phyloP scores from a whole-genome alignment of 2,113 vertebrate genomes.

The Falco punctatus region DNA sequence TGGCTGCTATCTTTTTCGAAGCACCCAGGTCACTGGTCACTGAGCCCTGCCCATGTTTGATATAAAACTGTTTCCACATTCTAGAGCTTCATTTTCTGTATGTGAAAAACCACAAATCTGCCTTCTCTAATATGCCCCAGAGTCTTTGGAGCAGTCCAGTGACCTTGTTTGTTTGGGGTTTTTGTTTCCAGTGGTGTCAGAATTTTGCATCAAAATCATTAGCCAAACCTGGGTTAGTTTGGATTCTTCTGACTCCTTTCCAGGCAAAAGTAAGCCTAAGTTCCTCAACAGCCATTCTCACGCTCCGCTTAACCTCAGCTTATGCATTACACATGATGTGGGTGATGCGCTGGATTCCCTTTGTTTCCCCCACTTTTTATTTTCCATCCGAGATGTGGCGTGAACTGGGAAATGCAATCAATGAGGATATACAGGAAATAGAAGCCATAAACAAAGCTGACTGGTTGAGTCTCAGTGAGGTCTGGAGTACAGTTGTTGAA shows the following conservation, averaged over 20 bases:
- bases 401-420: conserved; percentile 25
- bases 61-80: neutral
- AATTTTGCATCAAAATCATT: neutral
- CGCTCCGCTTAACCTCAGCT: neutral
- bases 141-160: neutral
- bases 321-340: neutral
- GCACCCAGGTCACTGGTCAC: neutral
- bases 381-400: neutral
- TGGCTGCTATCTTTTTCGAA: neutral
- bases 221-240: neutral
- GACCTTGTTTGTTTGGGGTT: neutral
- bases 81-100: neutral
- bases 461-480: neutral
- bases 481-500: conserved; percentile 68
- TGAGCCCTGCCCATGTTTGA: neutral
- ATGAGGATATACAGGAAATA: conserved; percentile 36
- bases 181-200: neutral
- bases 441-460: conserved; percentile 49
- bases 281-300: neutral
- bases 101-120: neutral
- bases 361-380: neutral
- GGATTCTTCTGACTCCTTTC: neutral
- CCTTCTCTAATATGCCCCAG: neutral
- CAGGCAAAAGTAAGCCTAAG: neutral
- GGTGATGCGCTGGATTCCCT: neutral